Evolutionary conservation across 2,888 invertebrate genomes (phyloP).

Genomic region (Euplexia lucipara): DNA sequence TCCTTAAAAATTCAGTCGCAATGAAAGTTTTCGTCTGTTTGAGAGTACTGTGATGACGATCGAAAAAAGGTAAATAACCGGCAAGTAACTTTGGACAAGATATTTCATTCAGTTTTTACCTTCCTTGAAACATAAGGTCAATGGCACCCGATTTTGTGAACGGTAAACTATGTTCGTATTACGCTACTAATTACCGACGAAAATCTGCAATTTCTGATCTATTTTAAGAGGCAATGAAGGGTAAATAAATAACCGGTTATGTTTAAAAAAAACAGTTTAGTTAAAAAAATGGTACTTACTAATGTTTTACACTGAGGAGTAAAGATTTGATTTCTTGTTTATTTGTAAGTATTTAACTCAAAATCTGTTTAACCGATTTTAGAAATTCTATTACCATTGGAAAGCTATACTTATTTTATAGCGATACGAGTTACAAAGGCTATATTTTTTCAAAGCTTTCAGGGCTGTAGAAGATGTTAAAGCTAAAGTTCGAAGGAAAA

Average conservation of each 20-base stretch:
- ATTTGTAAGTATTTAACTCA: no score
- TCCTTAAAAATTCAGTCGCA: background rate
- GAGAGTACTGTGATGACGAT: background rate
- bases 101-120: slow-evolving; percentile 19
- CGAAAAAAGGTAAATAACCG: slow-evolving; percentile 27
- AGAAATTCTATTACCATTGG: no score
- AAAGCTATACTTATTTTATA: no score
- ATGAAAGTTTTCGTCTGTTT: background rate
- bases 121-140: slow-evolving; percentile 16
- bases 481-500: background rate
- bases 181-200: slow-evolving; percentile 4
- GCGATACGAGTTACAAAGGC: no score
- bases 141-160: slow-evolving; percentile 22
- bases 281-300: no score
- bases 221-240: background rate
- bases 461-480: no score
- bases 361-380: no score
- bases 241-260: background rate
- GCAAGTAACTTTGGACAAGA: slow-evolving; percentile 4
- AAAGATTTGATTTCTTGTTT: no score
- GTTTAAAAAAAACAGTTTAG: no score
- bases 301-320: no score
- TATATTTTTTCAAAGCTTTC: no score
- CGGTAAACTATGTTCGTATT: slow-evolving; percentile 15
- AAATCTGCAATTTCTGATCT: background rate